Conservation (phyloP, 2,888 invertebrate genomes). For the Himalopsyche tibetana region DNA sequence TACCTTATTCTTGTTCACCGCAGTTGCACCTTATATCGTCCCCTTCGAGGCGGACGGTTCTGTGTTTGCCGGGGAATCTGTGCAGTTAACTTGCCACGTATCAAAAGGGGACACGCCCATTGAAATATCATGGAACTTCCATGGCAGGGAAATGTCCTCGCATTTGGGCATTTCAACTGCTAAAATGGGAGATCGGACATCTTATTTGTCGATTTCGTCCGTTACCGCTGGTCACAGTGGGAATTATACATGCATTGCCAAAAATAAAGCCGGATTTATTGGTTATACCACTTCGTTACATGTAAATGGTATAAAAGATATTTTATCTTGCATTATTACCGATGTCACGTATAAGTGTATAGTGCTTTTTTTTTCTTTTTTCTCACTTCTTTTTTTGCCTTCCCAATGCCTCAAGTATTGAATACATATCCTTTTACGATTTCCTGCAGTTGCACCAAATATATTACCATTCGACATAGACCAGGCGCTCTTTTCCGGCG, state of each 20-base stretch:
- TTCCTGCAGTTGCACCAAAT: conserved; percentile 80
- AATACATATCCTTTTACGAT: conserved; percentile 62
- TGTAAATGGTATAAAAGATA: conserved; percentile 64
- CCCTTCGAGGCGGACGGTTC: conserved; percentile 75
- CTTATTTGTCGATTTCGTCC: conserved; percentile 79
- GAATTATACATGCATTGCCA: conserved; percentile 80
- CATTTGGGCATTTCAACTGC: conserved; percentile 73
- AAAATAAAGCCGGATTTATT: conserved; percentile 78
- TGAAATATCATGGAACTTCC: conserved; percentile 79
- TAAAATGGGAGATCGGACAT: conserved; percentile 74
- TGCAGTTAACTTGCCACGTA: conserved; percentile 76
- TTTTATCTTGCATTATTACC: conserved; percentile 47
- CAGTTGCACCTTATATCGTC: conserved; percentile 75
- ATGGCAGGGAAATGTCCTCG: conserved; percentile 75
- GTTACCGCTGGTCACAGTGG: conserved; percentile 79
- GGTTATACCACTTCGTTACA: conserved; percentile 74
- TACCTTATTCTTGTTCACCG: conserved; percentile 65
- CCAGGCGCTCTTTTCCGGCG: conserved; percentile 79
- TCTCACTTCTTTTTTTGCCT: conserved; percentile 49
- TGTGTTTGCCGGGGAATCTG: conserved; percentile 76
- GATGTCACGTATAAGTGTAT: conserved; percentile 35
- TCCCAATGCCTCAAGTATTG: conserved; percentile 37
- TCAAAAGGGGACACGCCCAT: conserved; percentile 81
- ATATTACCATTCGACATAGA: conserved; percentile 80
- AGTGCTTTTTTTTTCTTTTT: conserved; percentile 56